phyloP scores from a whole-genome alignment of 2,113 vertebrate genomes.

The Engystomops pustulosus region DNA sequence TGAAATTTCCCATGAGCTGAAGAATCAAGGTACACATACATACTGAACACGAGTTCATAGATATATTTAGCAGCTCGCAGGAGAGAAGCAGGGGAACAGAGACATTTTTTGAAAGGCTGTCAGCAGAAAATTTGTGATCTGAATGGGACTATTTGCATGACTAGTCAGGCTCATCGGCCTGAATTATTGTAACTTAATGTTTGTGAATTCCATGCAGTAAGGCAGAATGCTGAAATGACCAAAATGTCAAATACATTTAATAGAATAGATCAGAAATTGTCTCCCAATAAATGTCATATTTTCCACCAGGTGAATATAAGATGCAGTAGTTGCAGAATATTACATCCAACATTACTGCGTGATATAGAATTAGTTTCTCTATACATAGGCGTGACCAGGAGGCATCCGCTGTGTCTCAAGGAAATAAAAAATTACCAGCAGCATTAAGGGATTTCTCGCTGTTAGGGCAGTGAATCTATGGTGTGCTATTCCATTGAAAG shows the following conservation, averaged over 20 bases:
- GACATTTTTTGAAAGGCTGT: constrained; percentile 1
- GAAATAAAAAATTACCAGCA: neutral
- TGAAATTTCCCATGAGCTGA: neutral
- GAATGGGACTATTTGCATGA: constrained; percentile 25
- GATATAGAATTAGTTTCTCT: neutral
- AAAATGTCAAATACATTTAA: neutral
- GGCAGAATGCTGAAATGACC: constrained; percentile 13
- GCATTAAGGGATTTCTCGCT: neutral
- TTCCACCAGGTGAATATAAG: neutral
- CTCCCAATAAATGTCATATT: neutral
- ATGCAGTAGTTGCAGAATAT: neutral
- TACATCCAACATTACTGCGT: neutral
- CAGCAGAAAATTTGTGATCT: constrained; percentile 4
- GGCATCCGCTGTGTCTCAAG: neutral
- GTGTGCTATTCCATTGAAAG: neutral
- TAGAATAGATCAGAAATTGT: neutral
- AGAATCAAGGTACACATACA: neutral
- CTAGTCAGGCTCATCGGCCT: constrained; percentile 7
- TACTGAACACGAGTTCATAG: neutral
- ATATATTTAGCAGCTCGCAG: neutral
- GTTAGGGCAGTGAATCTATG: neutral
- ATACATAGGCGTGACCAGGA: neutral
- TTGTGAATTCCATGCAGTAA: neutral
- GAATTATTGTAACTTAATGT: constrained; percentile 22
- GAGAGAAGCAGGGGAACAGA: neutral